Evolutionary conservation across 2,797 vertebrate genomes (phyloP).

Genomic region (Tokudaia muenninki): DNA sequence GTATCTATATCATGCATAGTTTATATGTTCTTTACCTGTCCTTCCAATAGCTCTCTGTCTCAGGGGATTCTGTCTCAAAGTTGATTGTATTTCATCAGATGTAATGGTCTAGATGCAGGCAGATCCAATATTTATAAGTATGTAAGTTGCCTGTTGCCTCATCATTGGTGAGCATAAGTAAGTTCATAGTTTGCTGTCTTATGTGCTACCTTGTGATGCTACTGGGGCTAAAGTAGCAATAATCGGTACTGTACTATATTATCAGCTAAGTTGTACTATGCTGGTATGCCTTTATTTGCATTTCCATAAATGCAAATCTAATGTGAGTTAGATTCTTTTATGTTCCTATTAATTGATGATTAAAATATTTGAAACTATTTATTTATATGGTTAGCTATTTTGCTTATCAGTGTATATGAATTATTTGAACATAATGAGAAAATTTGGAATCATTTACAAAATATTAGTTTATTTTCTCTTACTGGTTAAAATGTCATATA

Average conservation of each 20-base stretch:
- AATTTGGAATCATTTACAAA: conserved; percentile 14
- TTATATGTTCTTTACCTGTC: neutral
- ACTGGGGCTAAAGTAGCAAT: neutral
- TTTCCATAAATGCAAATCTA: neutral
- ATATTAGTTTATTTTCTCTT: neutral
- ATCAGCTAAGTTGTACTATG: neutral
- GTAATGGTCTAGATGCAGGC: neutral
- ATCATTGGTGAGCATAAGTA: neutral
- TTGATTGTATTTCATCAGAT: neutral
- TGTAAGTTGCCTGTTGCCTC: neutral
- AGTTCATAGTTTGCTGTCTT: neutral
- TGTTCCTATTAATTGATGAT: neutral
- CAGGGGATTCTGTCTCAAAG: conserved; percentile 4
- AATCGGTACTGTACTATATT: neutral
- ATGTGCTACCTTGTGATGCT: neutral
- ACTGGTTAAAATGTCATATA: conserved; percentile 1
- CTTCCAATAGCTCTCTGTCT: neutral
- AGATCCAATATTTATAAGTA: neutral
- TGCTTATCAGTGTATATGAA: conserved; percentile 8
- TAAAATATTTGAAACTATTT: conserved; percentile 20
- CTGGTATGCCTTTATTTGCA: neutral
- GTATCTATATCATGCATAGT: neutral
- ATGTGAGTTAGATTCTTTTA: neutral
- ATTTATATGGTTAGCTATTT: neutral
- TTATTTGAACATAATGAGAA: conserved; percentile 1